A percentile compares a stretch with the other conserved stretches of the same genome.
Evolutionary conservation across 1,140 invertebrate genomes (phyloP).

Genomic region (Acyrthosiphon pisum): DNA sequence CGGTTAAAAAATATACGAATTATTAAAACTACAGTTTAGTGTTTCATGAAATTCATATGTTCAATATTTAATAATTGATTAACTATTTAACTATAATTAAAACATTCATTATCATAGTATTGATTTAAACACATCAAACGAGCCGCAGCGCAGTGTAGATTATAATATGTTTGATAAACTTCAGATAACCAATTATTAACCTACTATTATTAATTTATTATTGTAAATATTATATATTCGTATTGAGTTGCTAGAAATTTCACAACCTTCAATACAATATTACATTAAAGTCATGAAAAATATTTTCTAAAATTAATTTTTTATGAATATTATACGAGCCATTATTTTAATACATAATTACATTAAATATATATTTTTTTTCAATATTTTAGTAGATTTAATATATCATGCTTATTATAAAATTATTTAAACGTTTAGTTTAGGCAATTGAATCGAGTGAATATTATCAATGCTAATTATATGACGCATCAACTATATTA

Average conservation of each 20-base stretch:
- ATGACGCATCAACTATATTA: background rate
- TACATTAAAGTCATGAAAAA: background rate
- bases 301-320: background rate
- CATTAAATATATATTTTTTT: background rate
- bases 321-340: background rate
- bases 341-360: background rate
- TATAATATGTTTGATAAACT: background rate
- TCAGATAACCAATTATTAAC: background rate
- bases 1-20: background rate
- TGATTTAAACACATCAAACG: background rate
- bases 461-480: background rate
- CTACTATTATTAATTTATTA: background rate
- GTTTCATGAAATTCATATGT: background rate
- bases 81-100: background rate
- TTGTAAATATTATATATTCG: background rate
- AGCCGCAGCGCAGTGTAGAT: background rate
- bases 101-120: background rate
- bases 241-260: background rate
- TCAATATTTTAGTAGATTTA: background rate
- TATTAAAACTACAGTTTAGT: background rate
- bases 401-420: background rate
- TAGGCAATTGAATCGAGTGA: background rate
- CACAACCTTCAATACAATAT: background rate
- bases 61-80: constrained; percentile 4
- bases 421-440: background rate